Conservation (phyloP, 1,140 invertebrate species). For the Dendrolimus punctatus region DNA sequence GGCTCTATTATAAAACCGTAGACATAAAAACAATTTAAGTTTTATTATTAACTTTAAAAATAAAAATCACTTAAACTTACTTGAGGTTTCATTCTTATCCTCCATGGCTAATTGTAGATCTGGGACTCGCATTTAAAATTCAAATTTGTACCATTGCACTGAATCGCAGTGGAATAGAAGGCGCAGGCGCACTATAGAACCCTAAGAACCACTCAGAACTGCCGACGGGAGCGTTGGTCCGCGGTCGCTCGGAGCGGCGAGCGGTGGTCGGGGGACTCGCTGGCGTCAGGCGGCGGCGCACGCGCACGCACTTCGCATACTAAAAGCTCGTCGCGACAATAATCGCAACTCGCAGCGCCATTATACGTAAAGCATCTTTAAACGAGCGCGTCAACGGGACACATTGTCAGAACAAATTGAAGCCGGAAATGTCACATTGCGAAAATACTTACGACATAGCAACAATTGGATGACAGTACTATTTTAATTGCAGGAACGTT, state of each 20-base stretch:
- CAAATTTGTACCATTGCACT: constrained; percentile 45
- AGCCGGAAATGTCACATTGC: no score
- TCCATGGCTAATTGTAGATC: constrained; percentile 10
- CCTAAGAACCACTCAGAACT: constrained; percentile 30
- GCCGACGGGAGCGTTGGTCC: constrained; percentile 33
- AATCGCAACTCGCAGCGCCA: constrained; percentile 34
- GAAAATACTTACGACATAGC: no score
- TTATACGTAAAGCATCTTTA: not conserved
- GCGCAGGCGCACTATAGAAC: constrained; percentile 33
- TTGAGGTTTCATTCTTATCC: constrained; percentile 28
- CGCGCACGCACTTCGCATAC: constrained; percentile 63
- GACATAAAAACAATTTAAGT: constrained; percentile 6
- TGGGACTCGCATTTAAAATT: constrained; percentile 15
- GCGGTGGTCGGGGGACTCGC: constrained; percentile 15
- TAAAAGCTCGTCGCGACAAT: constrained; percentile 50
- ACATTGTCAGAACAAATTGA: no score
- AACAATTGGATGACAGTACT: no score
- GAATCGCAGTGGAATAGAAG: constrained; percentile 39
- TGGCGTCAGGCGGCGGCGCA: constrained; percentile 56
- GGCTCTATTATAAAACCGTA: not conserved
- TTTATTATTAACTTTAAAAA: constrained; percentile 6
- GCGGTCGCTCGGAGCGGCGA: constrained; percentile 22
- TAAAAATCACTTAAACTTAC: constrained; percentile 37
- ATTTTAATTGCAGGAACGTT: no score
- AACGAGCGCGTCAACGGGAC: no score